Base-by-base conservation (phyloP, 1,140 invertebrate genomes). In the Anoplophora glabripennis region DNA sequence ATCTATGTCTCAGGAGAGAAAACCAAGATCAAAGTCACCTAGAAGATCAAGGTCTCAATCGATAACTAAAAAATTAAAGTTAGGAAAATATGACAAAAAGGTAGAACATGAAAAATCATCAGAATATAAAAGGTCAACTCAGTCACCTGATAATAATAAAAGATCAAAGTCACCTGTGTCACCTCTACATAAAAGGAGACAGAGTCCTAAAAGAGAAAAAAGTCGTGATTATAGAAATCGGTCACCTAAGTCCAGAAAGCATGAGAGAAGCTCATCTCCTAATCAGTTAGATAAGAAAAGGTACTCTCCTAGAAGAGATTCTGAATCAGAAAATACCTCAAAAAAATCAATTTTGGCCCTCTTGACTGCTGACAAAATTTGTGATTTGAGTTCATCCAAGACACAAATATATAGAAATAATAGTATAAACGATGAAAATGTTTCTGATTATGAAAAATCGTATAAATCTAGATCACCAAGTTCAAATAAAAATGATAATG, bases 1-100 rank as follows among this genome's bases (percentile, higher is more conserved):
- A 14, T 45, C 58, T 10, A 28, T 9, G 14, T 57, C 53, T n/a
- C 15, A 56, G 9, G 36, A 34, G 38, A 48, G 34, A 48, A 53
- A 41, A 33, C 21, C 38, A 53, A 36, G 51, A 18, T 46, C 51
- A 15, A 45, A 52, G 15, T 10, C 34, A 9, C 15, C 11, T 41
- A 44, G 21, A 40, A 51, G 35, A 2, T 36, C 34, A 14, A 41
- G 33, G 7, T 34, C 51, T 4, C 28, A 52, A 35, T 15, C 17
- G 33, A 54, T 33, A 12, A 8, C 14, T 15, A 54, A 33, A 44
- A 33, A 49, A 15, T 34, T 34, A 10, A 49, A 11, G 34, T 33
- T 36, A 34, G 21, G 7, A 17, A 36, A 36, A 33, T 18, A 17
- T 44, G 52, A 44, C 12, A 28, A 45, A 3, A 54, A 33, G 17